A percentile compares a stretch with the other conserved stretches of the same genome.
Conservation (phyloP, 2,888 invertebrate genomes). For the Aspidiotus destructor region DNA sequence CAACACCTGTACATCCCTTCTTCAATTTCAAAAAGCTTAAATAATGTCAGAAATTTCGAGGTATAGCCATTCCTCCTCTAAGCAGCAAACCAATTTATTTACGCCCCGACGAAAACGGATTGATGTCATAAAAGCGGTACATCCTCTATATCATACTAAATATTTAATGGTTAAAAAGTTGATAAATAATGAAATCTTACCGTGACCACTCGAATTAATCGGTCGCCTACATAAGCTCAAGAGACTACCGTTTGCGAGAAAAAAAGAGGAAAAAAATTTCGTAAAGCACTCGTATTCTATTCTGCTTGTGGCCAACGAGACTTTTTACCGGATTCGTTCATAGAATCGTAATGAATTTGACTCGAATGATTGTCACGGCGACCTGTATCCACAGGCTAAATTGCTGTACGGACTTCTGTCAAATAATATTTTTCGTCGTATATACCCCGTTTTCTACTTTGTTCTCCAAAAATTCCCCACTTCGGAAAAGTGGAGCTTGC, state of each 20-base stretch:
- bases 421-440: neutral
- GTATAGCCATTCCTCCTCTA: too few relatives aligned
- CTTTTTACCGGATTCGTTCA: conserved; percentile 18
- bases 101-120: too few relatives aligned
- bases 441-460: neutral
- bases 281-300: conserved; percentile 2
- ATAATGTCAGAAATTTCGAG: too few relatives aligned
- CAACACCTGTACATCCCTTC: too few relatives aligned
- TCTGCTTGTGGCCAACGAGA: conserved; percentile 8
- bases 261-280: conserved; percentile 9
- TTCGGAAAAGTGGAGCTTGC: conserved; percentile 24
- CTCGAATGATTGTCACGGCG: conserved; percentile 11
- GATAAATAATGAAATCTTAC: too few relatives aligned
- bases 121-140: too few relatives aligned
- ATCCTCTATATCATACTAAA: too few relatives aligned
- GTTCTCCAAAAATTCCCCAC: conserved; percentile 21
- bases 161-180: too few relatives aligned
- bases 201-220: too few relatives aligned
- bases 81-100: too few relatives aligned
- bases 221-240: too few relatives aligned
- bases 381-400: conserved; percentile 29
- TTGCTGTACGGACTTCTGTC: conserved; percentile 18
- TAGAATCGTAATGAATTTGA: conserved; percentile 27
- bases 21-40: too few relatives aligned
- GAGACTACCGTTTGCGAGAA: neutral